A percentile compares a stretch with the other conserved stretches of the same genome.
These are phyloP conservation scores for Hylyphantes graminicola DNA, from an alignment of 1,140 invertebrate species.

Conservation along the genomic window DNA sequence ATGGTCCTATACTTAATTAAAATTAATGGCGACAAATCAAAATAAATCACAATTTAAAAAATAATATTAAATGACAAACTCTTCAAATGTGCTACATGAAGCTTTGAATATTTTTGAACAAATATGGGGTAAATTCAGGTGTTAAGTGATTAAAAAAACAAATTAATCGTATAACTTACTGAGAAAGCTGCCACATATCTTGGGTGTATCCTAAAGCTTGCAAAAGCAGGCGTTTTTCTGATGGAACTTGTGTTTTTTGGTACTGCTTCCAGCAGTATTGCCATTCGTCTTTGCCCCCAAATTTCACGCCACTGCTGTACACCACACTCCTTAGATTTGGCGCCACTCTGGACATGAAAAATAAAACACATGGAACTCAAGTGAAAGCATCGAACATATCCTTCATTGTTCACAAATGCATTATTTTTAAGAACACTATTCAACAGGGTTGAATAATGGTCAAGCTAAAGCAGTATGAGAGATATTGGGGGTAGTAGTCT, in stretches of 20 bases:
- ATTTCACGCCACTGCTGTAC: slow-evolving; percentile 78
- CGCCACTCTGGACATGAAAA: slow-evolving; percentile 68
- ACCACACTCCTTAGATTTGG: slow-evolving; percentile 80
- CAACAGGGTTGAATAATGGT: no score
- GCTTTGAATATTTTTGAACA: no score
- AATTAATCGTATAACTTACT: slow-evolving; percentile 67
- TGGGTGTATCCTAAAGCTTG: slow-evolving; percentile 77
- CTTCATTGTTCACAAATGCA: background rate
- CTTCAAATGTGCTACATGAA: no score
- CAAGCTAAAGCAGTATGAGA: no score
- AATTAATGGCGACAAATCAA: no score
- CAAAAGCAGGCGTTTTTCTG: slow-evolving; percentile 77
- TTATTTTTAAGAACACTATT: no score
- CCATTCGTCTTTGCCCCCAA: slow-evolving; percentile 80
- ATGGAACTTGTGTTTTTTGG: slow-evolving; percentile 74
- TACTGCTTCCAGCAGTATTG: slow-evolving; percentile 79
- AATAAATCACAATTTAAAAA: no score
- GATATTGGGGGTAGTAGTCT: no score
- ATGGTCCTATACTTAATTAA: no score
- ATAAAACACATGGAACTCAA: background rate
- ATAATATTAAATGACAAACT: no score
- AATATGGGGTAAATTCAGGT: no score
- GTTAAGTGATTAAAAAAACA: no score
- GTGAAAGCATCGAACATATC: background rate
- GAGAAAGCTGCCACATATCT: slow-evolving; percentile 79